phyloP scores from a whole-genome alignment of 23 tunicate genomes.

The Ciona savignyi region DNA sequence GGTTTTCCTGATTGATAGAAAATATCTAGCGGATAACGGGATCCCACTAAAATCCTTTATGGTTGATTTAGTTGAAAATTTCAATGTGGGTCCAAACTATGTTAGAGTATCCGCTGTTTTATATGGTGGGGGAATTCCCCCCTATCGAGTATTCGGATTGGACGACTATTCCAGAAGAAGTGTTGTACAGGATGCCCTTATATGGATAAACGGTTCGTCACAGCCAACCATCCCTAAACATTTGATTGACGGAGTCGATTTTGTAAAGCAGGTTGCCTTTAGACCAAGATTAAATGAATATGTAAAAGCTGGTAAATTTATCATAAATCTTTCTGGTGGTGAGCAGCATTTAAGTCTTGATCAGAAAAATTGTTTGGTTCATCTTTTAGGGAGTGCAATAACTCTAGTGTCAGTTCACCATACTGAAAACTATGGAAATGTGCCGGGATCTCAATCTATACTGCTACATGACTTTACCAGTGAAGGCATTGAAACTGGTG shows the following conservation, averaged over 20 bases:
- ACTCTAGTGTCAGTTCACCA: too few species aligned
- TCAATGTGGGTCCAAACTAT: background rate
- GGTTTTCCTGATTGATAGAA: conserved; percentile 29
- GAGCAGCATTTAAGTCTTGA: too few species aligned
- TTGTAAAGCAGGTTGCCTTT: background rate
- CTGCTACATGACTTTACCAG: too few species aligned
- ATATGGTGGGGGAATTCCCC: conserved; percentile 7
- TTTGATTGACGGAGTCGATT: background rate
- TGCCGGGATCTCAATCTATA: too few species aligned
- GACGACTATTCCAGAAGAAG: background rate
- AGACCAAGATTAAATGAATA: background rate
- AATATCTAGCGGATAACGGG: background rate
- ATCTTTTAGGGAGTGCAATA: too few species aligned
- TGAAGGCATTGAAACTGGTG: too few species aligned
- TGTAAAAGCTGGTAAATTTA: background rate
- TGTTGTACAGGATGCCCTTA: conserved; percentile 3
- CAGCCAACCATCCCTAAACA: background rate
- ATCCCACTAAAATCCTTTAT: background rate
- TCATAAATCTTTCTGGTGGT: conserved; percentile 3
- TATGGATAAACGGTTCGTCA: background rate
- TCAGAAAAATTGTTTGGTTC: too few species aligned
- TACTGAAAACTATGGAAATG: too few species aligned
- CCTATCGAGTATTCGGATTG: conserved; percentile 3
- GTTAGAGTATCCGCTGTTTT: conserved; percentile 7
- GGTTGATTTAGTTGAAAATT: background rate